These are phyloP conservation scores for Alectoris magna DNA, from an alignment of 2,797 vertebrate species.

Conservation along the genomic window DNA sequence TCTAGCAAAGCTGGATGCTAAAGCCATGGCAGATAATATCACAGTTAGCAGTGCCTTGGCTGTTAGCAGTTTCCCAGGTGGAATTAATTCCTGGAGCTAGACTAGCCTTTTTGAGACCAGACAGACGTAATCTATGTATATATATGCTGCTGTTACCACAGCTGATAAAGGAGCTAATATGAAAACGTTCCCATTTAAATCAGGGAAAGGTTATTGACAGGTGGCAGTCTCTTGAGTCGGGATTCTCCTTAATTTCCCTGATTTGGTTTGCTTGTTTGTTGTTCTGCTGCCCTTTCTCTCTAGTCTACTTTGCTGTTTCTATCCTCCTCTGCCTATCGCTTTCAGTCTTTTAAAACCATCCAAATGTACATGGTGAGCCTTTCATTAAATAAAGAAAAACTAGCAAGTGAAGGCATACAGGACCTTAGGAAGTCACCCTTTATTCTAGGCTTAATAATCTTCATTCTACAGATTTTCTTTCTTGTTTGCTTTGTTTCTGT, in stretches of 20 bases:
- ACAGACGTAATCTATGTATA: neutral
- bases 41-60: neutral
- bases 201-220: neutral
- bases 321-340: neutral
- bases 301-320: neutral
- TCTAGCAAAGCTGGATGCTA: neutral
- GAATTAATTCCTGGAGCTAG: neutral
- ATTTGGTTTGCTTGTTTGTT: neutral
- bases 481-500: neutral
- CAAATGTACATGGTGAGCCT: neutral
- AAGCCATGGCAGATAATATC: neutral
- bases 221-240: neutral
- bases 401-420: neutral
- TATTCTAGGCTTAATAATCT: neutral
- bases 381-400: neutral
- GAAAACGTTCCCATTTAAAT: neutral
- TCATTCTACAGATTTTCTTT: neutral
- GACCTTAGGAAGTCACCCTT: neutral
- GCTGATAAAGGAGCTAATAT: neutral
- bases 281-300: accelerated
- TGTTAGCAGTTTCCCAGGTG: neutral
- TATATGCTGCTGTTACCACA: neutral
- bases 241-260: neutral
- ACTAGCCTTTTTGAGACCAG: neutral
- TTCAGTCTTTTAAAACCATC: neutral